A percentile compares a stretch with the other conserved stretches of the same genome.
Evolutionary conservation across 2,888 invertebrate species (phyloP).

Genomic region (Patella pellucida): DNA sequence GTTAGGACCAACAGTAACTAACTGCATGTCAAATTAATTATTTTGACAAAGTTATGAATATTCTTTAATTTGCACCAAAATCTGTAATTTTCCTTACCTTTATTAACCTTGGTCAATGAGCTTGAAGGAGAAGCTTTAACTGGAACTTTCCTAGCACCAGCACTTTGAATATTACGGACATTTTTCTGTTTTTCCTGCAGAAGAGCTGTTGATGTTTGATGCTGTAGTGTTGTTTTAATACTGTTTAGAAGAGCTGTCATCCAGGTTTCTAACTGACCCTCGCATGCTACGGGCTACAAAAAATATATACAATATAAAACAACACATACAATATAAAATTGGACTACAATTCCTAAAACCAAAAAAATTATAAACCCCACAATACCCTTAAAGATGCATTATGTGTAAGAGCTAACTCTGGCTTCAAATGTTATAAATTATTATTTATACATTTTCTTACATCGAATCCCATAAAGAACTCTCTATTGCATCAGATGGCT

Average conservation of each 20-base stretch:
- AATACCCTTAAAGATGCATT: too few species aligned
- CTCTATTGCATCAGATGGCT: too few species aligned
- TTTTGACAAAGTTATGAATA: too few species aligned
- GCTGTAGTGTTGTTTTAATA: constrained; percentile 59
- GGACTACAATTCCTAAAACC: background rate
- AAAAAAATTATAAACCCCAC: background rate
- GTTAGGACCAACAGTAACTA: too few species aligned
- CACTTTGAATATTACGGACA: constrained; percentile 51
- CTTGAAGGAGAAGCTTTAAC: constrained; percentile 28
- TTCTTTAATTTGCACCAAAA: too few species aligned
- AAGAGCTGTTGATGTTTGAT: constrained; percentile 59
- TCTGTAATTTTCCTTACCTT: background rate
- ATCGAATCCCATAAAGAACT: too few species aligned
- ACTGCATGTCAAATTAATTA: too few species aligned
- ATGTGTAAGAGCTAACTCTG: too few species aligned
- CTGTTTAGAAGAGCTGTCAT: constrained; percentile 49
- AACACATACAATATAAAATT: background rate
- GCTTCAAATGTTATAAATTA: too few species aligned
- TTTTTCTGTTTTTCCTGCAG: constrained; percentile 49
- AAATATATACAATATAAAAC: constrained; percentile 43
- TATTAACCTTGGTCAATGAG: constrained; percentile 37
- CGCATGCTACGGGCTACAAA: constrained; percentile 63
- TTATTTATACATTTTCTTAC: too few species aligned
- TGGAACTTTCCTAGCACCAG: constrained; percentile 56
- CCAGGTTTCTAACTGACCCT: constrained; percentile 68